phyloP scores from a whole-genome alignment of 1,140 invertebrate species.

The Drosophila kohkoa region DNA sequence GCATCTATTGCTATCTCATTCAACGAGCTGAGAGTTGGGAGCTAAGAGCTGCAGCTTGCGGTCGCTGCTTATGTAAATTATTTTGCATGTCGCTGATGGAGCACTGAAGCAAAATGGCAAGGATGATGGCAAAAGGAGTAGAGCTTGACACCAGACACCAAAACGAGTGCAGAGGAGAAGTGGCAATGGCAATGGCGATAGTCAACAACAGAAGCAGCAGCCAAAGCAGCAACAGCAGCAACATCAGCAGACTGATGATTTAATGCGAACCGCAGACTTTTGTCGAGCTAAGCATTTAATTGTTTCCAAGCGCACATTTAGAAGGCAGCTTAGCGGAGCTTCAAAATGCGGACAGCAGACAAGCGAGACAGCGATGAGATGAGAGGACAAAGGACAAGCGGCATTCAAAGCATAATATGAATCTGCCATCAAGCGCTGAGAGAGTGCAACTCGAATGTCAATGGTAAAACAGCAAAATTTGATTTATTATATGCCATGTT shows the following conservation, averaged over 20 bases:
- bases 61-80: conserved; percentile 82
- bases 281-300: conserved; percentile 82
- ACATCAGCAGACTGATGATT: conserved; percentile 73
- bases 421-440: conserved; percentile 10
- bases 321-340: conserved; percentile 23
- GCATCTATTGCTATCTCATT: conserved; percentile 31
- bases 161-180: neutral
- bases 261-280: conserved; percentile 82
- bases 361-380: neutral
- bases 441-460: neutral
- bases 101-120: conserved; percentile 36
- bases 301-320: conserved; percentile 65
- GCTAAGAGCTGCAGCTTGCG: conserved; percentile 63
- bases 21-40: neutral
- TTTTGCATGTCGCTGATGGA: conserved; percentile 62
- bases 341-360: conserved; percentile 1
- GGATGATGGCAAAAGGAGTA: neutral
- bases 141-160: conserved; percentile 18
- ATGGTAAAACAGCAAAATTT: too few relatives aligned
- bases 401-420: neutral
- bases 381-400: neutral
- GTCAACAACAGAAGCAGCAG: conserved; percentile 56
- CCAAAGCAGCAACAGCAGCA: neutral
- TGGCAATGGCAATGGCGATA: conserved; percentile 18
- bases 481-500: too few relatives aligned